These are phyloP conservation scores for Heliconius eleuchia DNA, from an alignment of 1,140 invertebrate genomes.

Conservation along the genomic window DNA sequence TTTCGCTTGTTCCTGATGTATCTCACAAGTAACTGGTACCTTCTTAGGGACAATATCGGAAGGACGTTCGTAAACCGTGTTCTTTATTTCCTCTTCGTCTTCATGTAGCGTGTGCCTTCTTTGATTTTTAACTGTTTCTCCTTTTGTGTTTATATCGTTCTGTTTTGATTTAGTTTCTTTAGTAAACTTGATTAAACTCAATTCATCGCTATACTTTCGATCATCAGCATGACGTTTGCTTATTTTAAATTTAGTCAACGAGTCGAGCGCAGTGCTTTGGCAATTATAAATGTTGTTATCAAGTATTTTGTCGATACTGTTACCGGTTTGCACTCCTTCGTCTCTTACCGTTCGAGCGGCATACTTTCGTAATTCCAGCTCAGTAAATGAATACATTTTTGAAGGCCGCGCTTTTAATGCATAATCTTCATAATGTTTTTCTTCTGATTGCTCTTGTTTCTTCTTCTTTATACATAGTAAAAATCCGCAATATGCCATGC, in stretches of 20 bases:
- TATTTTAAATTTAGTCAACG: conserved; percentile 5
- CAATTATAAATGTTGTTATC: conserved; percentile 19
- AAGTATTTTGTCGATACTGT: conserved; percentile 46
- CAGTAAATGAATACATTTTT: conserved; percentile 54
- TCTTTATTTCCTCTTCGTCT: conserved; percentile 58
- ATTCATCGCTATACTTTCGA: conserved; percentile 26
- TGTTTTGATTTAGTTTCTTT: conserved; percentile 32
- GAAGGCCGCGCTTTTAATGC: conserved; percentile 18
- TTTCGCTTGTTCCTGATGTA: conserved; percentile 32
- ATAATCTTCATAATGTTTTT: conserved; percentile 10
- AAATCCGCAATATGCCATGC: conserved; percentile 31
- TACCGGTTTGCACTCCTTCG: conserved; percentile 58
- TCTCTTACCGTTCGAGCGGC: conserved; percentile 31
- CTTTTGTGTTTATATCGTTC: conserved; percentile 5
- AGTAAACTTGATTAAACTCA: conserved; percentile 36
- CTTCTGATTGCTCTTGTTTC: conserved; percentile 16
- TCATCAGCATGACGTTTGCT: neutral
- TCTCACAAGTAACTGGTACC: conserved; percentile 18
- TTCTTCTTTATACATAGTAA: conserved; percentile 36
- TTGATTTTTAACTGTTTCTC: conserved; percentile 4
- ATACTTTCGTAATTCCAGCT: conserved; percentile 56
- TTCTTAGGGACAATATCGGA: conserved; percentile 8
- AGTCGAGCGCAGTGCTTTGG: neutral
- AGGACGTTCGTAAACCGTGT: conserved; percentile 46
- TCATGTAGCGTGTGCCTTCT: conserved; percentile 16